Conservation (phyloP, 64 coral and sea anemone genomes). For the Dendronephthya gigantea region DNA sequence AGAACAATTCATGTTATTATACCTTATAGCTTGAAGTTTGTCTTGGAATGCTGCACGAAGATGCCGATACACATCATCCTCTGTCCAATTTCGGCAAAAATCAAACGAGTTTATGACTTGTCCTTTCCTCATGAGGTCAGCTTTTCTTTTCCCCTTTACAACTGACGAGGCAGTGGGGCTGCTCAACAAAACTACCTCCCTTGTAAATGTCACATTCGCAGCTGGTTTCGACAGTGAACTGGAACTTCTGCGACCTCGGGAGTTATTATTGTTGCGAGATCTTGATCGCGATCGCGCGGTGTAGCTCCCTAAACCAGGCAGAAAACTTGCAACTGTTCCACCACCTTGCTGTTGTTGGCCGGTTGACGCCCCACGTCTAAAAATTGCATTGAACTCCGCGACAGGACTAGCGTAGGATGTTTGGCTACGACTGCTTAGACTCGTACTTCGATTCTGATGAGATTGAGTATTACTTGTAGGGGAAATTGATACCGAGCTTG, state of each 20-base stretch:
- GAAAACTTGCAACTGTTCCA: not conserved
- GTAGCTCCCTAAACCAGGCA: not conserved
- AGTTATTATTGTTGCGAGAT: not conserved
- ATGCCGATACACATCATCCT: not conserved
- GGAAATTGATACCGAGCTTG: too few relatives aligned
- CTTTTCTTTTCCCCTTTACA: not conserved
- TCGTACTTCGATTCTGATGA: too few relatives aligned
- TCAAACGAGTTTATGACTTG: not conserved
- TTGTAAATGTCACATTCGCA: not conserved
- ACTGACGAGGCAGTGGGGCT: not conserved
- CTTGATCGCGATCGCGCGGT: not conserved
- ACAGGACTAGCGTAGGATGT: too few relatives aligned
- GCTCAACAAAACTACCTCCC: not conserved
- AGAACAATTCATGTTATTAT: too few relatives aligned
- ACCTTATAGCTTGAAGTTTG: not conserved
- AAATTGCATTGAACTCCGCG: not conserved
- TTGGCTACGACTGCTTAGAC: too few relatives aligned
- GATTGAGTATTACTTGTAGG: too few relatives aligned
- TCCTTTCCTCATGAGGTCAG: not conserved
- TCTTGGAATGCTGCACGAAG: not conserved
- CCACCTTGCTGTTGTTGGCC: not conserved
- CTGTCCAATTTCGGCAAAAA: not conserved
- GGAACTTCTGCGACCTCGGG: not conserved
- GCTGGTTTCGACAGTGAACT: not conserved
- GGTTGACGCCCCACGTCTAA: not conserved